Evolutionary conservation across 1,140 invertebrate species (phyloP), one percentile per base, ranked within the genome.

Genomic region (Chironomus striatipennis): DNA sequence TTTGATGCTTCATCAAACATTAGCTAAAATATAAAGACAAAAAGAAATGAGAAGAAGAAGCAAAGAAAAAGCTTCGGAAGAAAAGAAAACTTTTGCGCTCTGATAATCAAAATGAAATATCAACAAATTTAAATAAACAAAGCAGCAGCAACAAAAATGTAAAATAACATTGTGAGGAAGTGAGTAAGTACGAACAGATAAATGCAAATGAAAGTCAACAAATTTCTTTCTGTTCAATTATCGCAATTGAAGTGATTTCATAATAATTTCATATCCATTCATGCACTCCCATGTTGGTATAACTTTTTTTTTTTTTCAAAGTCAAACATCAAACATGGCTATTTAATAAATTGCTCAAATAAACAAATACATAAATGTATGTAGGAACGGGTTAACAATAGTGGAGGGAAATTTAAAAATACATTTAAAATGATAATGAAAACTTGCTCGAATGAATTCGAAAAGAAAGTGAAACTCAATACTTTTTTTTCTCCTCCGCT

Each of bases 391-490:
- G 24, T 34, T 34, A 34, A 34, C 24, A 34, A 34, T 34, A 34
- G 24, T 34, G 24, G 24, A 34, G 24, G 24, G 24, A 34, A 34
- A 34, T 34, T 34, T 34, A 34, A 34, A 34, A 34, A 34, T 34
- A 34, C 24, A 34, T 34, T 34, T 34, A 34, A 34, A 34, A 34
- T 34, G 24, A 5, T 34, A 34, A 34, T 34, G 24, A 34, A 34
- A 34, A 34, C 24, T 34, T 34, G 24, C 24, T 34, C 24, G 47
- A 57, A 12, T 57, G 47, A 57, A 15, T 57, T 57, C n/a, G 47
- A 57, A 57, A 57, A 57, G 47, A 57, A 57, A 57, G 47, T 57
- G 47, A 57, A 57, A 57, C 47, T 57, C 15, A 57, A 57, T n/a
- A 34, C 5, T 34, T 34, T 34, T 34, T 34, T 34, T 34, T 34